Percentiles rank a stretch among this genome's conserved stretches.
Evolutionary conservation across 2,888 invertebrate genomes (phyloP).

Genomic region (Ctenicera cuprea): DNA sequence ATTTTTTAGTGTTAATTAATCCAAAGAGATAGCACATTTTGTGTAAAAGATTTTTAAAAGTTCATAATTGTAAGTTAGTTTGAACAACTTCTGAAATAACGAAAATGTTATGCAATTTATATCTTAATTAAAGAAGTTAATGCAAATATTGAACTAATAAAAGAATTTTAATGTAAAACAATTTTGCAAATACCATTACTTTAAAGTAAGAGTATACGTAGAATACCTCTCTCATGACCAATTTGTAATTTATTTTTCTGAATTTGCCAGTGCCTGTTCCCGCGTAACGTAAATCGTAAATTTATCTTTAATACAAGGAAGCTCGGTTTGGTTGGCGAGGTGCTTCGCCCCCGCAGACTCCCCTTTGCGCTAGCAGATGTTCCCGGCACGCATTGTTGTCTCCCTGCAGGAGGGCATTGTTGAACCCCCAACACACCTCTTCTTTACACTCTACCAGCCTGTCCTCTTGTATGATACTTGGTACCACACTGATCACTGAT

Average conservation of each 20-base stretch:
- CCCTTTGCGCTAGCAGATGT: conserved; percentile 69
- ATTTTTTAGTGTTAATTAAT: too few species aligned
- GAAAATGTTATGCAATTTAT: too few species aligned
- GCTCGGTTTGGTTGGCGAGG: conserved; percentile 43
- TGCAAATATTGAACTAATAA: too few species aligned
- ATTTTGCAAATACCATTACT: not conserved
- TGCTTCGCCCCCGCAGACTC: conserved; percentile 60
- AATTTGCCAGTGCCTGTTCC: conserved; percentile 28
- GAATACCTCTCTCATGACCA: not conserved
- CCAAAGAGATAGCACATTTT: too few species aligned
- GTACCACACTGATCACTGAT: conserved; percentile 39
- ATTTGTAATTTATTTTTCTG: conserved; percentile 29
- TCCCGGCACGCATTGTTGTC: conserved; percentile 70
- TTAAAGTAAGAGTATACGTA: too few species aligned
- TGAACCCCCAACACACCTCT: conserved; percentile 64
- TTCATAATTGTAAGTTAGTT: too few species aligned
- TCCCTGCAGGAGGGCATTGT: conserved; percentile 67
- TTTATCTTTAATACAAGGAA: conserved; percentile 47
- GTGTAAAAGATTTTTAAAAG: too few species aligned
- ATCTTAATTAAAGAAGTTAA: too few species aligned
- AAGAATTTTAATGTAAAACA: too few species aligned
- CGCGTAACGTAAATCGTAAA: conserved; percentile 38
- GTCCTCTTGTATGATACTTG: conserved; percentile 53
- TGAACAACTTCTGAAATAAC: too few species aligned
- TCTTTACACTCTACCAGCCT: conserved; percentile 62